Evolutionary conservation across 2,888 invertebrate genomes (phyloP).

Genomic region (Eupithecia subumbrata): DNA sequence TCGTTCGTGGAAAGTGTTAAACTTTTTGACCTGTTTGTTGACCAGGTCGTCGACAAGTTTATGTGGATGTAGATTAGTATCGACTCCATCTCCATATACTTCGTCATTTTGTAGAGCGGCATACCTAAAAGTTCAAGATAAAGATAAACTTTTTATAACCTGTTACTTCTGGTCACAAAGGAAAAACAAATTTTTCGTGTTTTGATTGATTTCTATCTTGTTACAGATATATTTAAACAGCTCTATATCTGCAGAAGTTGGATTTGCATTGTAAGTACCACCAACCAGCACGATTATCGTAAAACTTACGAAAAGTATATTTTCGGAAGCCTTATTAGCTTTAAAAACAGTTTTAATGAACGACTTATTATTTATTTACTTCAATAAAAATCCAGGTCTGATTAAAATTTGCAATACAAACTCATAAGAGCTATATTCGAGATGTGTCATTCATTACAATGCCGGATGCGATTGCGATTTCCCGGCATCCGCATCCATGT

Average conservation of each 20-base stretch:
- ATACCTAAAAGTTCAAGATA: neutral
- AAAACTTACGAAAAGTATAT: neutral
- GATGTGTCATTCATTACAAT: conserved; percentile 1
- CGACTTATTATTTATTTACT: no score
- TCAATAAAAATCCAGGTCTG: neutral
- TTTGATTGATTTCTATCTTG: neutral
- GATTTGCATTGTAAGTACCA: conserved; percentile 32
- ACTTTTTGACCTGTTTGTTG: conserved; percentile 22
- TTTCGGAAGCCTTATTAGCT: neutral
- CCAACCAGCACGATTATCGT: neutral
- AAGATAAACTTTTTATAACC: neutral
- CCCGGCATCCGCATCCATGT: conserved; percentile 34
- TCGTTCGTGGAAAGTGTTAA: conserved; percentile 34
- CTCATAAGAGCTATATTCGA: neutral
- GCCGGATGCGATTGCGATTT: conserved; percentile 24
- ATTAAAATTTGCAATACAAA: neutral
- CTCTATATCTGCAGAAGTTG: neutral
- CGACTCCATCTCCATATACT: neutral
- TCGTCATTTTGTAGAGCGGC: neutral
- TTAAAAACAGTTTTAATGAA: neutral
- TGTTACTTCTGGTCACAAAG: neutral
- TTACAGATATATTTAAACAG: neutral
- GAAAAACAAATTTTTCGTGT: neutral
- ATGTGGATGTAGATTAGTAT: conserved; percentile 6
- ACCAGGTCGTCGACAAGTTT: conserved; percentile 9